These are phyloP conservation scores for Odocoileus virginianus DNA, from an alignment of 2,113 vertebrate genomes.

Conservation along the genomic window DNA sequence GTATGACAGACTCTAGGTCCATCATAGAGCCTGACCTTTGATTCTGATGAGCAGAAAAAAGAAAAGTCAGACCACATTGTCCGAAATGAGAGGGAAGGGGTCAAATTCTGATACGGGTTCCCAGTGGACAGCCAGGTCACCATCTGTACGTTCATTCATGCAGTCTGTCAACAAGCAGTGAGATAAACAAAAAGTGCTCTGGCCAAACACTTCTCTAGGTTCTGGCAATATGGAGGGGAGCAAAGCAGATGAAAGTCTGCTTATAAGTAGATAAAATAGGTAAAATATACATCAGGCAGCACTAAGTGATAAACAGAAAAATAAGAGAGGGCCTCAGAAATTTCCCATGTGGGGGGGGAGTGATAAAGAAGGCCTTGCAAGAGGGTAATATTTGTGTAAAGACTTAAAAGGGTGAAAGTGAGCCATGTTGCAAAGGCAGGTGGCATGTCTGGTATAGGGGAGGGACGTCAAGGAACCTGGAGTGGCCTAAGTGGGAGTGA, in stretches of 20 bases:
- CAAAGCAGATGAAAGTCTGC: background rate
- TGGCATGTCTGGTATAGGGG: background rate
- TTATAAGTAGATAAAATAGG: too few relatives aligned
- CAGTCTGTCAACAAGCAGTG: background rate
- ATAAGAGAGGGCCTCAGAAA: background rate
- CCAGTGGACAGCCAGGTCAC: background rate
- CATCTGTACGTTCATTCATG: background rate
- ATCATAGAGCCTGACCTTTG: background rate
- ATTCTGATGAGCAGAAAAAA: background rate
- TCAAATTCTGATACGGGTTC: background rate
- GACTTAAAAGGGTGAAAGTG: background rate
- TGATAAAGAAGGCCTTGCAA: background rate
- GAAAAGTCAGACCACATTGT: background rate
- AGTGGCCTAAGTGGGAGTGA: background rate
- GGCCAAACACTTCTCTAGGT: background rate
- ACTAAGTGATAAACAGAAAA: background rate
- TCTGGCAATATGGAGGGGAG: background rate
- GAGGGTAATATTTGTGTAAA: background rate
- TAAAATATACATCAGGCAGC: background rate
- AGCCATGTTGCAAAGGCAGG: background rate
- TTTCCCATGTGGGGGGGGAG: accelerated
- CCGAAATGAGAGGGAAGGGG: background rate
- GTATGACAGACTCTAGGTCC: background rate
- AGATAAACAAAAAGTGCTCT: background rate
- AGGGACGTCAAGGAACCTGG: background rate